Conservation (phyloP, 2,888 invertebrate species). For the Perdita meconis region DNA sequence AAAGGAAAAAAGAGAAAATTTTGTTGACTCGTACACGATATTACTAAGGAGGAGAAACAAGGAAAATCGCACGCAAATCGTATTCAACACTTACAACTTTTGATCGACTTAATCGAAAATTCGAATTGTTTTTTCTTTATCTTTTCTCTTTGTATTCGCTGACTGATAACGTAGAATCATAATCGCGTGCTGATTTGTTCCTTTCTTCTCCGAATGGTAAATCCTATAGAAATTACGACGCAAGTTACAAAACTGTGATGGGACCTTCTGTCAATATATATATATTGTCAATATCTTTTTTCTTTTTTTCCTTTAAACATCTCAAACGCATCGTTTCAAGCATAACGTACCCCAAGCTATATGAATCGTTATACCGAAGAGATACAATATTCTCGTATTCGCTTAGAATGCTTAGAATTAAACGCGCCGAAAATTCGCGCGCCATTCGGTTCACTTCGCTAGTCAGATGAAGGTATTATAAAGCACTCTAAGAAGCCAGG, state of each 20-base stretch:
- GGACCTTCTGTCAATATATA: slow-evolving; percentile 61
- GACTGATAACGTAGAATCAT: neutral
- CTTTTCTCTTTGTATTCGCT: neutral
- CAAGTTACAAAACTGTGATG: slow-evolving; percentile 64
- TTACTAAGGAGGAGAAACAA: slow-evolving; percentile 45
- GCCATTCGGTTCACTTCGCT: slow-evolving; percentile 13
- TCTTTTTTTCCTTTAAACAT: slow-evolving; percentile 56
- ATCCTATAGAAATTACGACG: slow-evolving; percentile 60
- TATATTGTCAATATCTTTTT: slow-evolving; percentile 65
- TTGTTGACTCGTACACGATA: slow-evolving; percentile 40
- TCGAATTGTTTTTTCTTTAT: neutral
- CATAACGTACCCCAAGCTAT: slow-evolving; percentile 52
- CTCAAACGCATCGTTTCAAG: slow-evolving; percentile 51
- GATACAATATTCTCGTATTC: slow-evolving; percentile 28
- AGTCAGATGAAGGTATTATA: slow-evolving; percentile 20
- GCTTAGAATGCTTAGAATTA: slow-evolving; percentile 47
- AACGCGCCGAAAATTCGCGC: slow-evolving; percentile 47
- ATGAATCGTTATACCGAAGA: slow-evolving; percentile 53
- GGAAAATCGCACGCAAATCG: slow-evolving; percentile 30
- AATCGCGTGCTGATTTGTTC: slow-evolving; percentile 24
- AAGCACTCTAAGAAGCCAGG: slow-evolving; percentile 23
- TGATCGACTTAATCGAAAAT: too few species aligned
- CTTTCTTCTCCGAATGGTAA: slow-evolving; percentile 44
- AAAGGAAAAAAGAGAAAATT: slow-evolving; percentile 4
- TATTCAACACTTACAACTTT: too few species aligned